phyloP scores from a whole-genome alignment of 23 tunicate genomes.

The Ciona savignyi region DNA sequence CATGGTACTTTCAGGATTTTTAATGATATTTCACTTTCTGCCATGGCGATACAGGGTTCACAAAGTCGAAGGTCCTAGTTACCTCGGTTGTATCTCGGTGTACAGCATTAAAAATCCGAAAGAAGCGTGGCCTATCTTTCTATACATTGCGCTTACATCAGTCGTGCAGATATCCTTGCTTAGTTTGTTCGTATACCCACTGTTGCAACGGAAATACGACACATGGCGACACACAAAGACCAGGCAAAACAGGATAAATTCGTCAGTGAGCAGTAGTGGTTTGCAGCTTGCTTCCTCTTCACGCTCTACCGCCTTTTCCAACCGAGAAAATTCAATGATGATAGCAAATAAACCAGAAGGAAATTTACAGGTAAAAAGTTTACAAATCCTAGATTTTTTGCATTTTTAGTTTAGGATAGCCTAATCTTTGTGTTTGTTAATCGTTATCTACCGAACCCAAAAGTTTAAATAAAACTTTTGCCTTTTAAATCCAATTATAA shows the following conservation, averaged over 20 bases:
- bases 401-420: too few relatives aligned
- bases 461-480: too few relatives aligned
- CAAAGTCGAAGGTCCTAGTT: not conserved
- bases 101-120: constrained; percentile 33
- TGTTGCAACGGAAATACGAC: constrained; percentile 46
- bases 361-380: too few relatives aligned
- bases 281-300: too few relatives aligned
- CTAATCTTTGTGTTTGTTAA: too few relatives aligned
- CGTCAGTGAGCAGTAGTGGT: not conserved
- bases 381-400: too few relatives aligned
- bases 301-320: too few relatives aligned
- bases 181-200: constrained; percentile 44
- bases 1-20: not conserved
- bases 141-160: constrained; percentile 50
- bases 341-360: too few relatives aligned
- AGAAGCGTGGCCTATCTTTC: constrained; percentile 52
- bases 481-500: too few relatives aligned
- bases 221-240: not conserved
- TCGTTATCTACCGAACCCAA: too few relatives aligned
- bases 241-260: not conserved
- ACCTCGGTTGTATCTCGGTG: constrained; percentile 55
- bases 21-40: constrained; percentile 28
- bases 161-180: constrained; percentile 45
- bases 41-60: constrained; percentile 48
- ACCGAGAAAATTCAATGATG: too few relatives aligned